Base-by-base conservation (phyloP, 2,113 vertebrate species). In the Poeciliopsis occidentalis region DNA sequence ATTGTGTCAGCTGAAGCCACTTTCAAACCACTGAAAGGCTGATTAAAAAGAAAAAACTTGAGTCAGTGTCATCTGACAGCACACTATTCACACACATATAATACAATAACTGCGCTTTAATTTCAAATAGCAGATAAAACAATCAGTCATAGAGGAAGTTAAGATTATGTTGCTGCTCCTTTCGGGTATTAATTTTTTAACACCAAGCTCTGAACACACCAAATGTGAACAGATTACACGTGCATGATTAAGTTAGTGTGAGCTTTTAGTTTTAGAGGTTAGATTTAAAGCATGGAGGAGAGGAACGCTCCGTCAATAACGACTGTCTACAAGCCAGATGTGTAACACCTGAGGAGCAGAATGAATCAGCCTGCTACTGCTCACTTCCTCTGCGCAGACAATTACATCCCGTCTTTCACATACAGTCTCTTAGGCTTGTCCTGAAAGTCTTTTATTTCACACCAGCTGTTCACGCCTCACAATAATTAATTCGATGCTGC, bases 1-100 rank as follows among this genome's bases (percentile, higher is more conserved):
- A 27, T n/a, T 10, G 13, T 44, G 64, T 63, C 61, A 30, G 17
- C 3, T 19, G 17, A 30, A 19, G 29, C 30, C 61, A 30, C 24
- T 10, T 65, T 11, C 39, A 44, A 67, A 67, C 17, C 64, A 44
- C 64, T 67, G 63, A 22, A 26, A 41, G 37, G 64, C 34, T 66
- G 15, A 39, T 67, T 24, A 57, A 10, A 24, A 57, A 57, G 17
- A n/a, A 47, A 57, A n/a, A 57, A 57, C 17, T 7, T 24, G 51
- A 57, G 51, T n/a, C 64, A 67, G 37, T 34, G 26, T 26, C 29
- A 6, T 65, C 12, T 65, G 64, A 44, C 26, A 8, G 15, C 39
- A 10, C 32, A 41, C 34, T 13, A 13, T 41, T 66, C 64, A 66
- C 39, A 27, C 13, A 66, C 26, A 10, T 24, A 4, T 34, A 34